These are phyloP conservation scores for Campaea margaritaria DNA, from an alignment of 2,888 invertebrate species.

Conservation along the genomic window DNA sequence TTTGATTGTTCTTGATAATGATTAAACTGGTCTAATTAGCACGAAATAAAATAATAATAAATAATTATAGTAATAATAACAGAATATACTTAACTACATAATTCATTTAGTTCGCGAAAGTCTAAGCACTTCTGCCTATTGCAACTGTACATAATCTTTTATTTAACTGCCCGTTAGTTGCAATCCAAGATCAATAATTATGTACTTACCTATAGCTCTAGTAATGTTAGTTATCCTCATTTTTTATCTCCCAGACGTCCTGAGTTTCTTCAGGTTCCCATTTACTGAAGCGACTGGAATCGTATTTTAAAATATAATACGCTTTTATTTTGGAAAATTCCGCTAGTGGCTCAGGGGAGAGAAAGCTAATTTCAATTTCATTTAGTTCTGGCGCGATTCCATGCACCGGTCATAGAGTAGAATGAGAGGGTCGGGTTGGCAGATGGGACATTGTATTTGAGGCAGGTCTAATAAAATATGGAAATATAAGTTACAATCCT, in stretches of 20 bases:
- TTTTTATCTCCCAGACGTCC: constrained; percentile 36
- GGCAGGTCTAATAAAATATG: neutral
- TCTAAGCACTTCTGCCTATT: too few relatives aligned
- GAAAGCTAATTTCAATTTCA: constrained; percentile 85
- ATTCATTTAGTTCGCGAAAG: too few relatives aligned
- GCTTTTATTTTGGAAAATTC: constrained; percentile 83
- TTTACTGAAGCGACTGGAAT: constrained; percentile 68
- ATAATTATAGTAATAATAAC: too few relatives aligned
- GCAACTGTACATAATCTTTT: too few relatives aligned
- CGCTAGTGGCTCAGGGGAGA: constrained; percentile 80
- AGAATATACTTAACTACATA: too few relatives aligned
- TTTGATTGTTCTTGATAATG: too few relatives aligned
- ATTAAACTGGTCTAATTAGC: too few relatives aligned
- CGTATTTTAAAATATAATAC: constrained; percentile 84
- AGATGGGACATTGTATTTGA: constrained; percentile 12
- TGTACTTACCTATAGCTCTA: too few relatives aligned
- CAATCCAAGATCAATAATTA: too few relatives aligned
- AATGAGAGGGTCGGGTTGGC: constrained; percentile 11
- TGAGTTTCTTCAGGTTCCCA: constrained; percentile 59
- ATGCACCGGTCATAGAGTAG: constrained; percentile 73
- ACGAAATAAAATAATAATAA: too few relatives aligned
- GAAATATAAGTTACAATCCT: too few relatives aligned
- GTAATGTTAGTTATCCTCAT: constrained; percentile 13
- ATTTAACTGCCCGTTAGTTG: too few relatives aligned
- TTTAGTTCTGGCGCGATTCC: constrained; percentile 85